Conservation (phyloP, 1,140 invertebrate species). For the Bactericera cockerelli region DNA sequence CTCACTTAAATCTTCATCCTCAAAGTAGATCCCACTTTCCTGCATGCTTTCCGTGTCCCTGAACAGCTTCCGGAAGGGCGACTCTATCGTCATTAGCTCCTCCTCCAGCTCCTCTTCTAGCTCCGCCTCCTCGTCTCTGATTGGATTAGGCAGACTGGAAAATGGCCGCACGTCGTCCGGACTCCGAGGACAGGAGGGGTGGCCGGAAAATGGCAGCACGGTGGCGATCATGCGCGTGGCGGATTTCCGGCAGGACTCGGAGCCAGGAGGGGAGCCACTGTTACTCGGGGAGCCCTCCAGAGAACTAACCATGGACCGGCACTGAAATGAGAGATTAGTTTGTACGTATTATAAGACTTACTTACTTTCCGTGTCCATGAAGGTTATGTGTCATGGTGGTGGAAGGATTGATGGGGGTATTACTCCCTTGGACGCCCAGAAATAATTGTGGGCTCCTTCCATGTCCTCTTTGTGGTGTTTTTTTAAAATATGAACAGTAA, state of each 20-base stretch:
- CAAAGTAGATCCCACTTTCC: constrained; percentile 34
- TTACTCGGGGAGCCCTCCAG: not conserved
- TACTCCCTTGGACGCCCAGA: no score
- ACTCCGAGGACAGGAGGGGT: not conserved
- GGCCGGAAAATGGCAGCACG: constrained; percentile 22
- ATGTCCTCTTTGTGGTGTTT: constrained; percentile 1
- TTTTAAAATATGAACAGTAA: no score
- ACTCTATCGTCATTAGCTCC: constrained; percentile 4
- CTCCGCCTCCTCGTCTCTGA: not conserved
- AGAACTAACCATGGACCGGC: not conserved
- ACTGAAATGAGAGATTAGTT: not conserved
- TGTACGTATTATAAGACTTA: not conserved
- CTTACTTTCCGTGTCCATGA: no score
- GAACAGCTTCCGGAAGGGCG: constrained; percentile 14
- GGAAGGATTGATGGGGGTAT: no score
- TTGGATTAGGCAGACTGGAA: not conserved
- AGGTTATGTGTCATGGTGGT: no score
- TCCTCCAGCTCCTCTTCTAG: constrained; percentile 12
- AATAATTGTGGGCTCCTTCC: no score
- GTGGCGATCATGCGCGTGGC: constrained; percentile 22
- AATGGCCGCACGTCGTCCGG: not conserved
- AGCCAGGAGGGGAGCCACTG: not conserved
- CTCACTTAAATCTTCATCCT: constrained; percentile 12
- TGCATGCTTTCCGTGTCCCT: constrained; percentile 26
- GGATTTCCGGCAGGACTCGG: constrained; percentile 10